Evolutionary conservation across 1,140 invertebrate species (phyloP).

Genomic region (Lepidotrigona ventralis): DNA sequence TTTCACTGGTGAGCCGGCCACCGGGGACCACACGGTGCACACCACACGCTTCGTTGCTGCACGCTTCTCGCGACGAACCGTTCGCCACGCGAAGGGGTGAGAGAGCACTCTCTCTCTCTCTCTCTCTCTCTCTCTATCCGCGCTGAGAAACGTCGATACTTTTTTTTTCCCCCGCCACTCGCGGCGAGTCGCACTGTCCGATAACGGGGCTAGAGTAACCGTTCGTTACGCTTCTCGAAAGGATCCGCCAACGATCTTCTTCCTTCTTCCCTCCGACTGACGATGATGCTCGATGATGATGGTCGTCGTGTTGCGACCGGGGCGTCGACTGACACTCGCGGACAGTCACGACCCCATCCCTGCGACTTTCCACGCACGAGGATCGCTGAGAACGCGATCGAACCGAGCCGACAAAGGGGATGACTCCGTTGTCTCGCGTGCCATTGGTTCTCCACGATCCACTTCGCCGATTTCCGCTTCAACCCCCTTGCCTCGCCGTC

Average conservation of each 20-base stretch:
- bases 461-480: neutral
- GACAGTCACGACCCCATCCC: conserved; percentile 63
- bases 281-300: conserved; percentile 1
- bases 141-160: conserved; percentile 63
- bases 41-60: conserved; percentile 39
- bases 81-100: conserved; percentile 45
- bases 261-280: neutral
- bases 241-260: neutral
- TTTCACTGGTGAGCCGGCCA: conserved; percentile 64
- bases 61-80: conserved; percentile 38
- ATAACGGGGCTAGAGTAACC: conserved; percentile 13
- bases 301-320: conserved; percentile 35
- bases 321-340: conserved; percentile 62
- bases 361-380: conserved; percentile 59
- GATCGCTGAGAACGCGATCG: conserved; percentile 47
- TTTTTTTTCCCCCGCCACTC: conserved; percentile 49
- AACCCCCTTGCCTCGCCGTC: neutral
- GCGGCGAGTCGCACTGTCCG: conserved; percentile 24
- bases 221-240: neutral
- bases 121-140: neutral
- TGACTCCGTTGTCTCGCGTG: conserved; percentile 52
- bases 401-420: conserved; percentile 38
- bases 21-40: conserved; percentile 28
- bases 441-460: conserved; percentile 52
- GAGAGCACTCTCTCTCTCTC: neutral